phyloP scores from a whole-genome alignment of 2,113 vertebrate genomes.

The Diadophis punctatus region DNA sequence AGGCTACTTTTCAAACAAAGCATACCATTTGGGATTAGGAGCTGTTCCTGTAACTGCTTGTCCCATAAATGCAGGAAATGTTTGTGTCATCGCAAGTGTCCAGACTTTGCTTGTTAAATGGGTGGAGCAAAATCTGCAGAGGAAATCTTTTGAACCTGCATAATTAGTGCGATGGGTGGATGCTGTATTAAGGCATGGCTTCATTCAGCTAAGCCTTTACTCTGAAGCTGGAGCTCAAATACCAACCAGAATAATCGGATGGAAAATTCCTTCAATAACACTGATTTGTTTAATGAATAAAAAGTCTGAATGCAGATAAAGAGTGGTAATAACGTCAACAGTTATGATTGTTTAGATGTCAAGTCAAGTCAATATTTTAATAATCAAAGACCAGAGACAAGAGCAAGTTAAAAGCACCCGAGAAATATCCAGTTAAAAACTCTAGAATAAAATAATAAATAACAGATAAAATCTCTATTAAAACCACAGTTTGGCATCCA shows the following conservation, averaged over 20 bases:
- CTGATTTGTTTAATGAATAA: background rate
- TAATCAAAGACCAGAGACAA: background rate
- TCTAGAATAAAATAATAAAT: no score
- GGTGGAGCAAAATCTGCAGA: slow-evolving; percentile 61
- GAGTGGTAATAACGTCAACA: background rate
- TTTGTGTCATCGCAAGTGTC: slow-evolving; percentile 59
- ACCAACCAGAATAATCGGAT: slow-evolving; percentile 35
- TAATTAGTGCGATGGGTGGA: slow-evolving; percentile 59
- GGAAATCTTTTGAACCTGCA: slow-evolving; percentile 63
- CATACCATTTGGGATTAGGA: slow-evolving; percentile 48
- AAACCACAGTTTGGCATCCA: no score
- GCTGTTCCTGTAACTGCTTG: slow-evolving; percentile 57
- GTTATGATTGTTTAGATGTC: background rate
- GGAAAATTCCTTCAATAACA: slow-evolving; percentile 27
- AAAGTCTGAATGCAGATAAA: slow-evolving; percentile 10
- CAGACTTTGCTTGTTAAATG: slow-evolving; percentile 39
- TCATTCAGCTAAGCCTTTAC: slow-evolving; percentile 45
- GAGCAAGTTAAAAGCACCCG: background rate
- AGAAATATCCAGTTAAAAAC: no score
- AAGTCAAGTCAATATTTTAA: background rate
- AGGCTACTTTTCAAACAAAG: slow-evolving; percentile 48
- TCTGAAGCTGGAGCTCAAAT: slow-evolving; percentile 37
- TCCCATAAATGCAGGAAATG: slow-evolving; percentile 64
- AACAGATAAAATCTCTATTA: no score
- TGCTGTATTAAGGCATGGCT: slow-evolving; percentile 32